Percentiles rank a stretch among this genome's conserved stretches.
phyloP scores from a whole-genome alignment of 2,113 vertebrate species.

The Scortum barcoo region DNA sequence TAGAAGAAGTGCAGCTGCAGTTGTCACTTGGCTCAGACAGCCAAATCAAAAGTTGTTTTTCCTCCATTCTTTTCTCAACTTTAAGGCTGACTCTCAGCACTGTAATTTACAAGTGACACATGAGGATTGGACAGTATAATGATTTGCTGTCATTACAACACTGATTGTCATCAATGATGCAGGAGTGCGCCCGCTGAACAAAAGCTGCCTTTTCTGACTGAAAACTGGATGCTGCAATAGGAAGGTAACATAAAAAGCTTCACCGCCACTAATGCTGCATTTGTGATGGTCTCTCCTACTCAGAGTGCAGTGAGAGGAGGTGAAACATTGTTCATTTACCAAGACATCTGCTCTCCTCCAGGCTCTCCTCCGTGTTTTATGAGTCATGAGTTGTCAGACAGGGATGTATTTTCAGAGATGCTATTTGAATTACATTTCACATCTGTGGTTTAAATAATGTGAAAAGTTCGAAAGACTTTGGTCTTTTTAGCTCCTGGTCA shows the following conservation, averaged over 20 bases:
- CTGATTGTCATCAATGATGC: conserved; percentile 28
- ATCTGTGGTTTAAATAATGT: conserved; percentile 23
- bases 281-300: background rate
- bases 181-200: background rate
- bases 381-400: conserved; percentile 7
- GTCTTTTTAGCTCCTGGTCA: background rate
- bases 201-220: background rate
- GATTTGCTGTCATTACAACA: conserved; percentile 42
- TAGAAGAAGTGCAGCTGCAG: conserved; percentile 34
- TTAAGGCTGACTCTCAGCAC: conserved; percentile 23
- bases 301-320: conserved; percentile 6
- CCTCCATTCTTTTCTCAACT: conserved; percentile 25
- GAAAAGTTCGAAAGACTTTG: background rate
- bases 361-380: conserved; percentile 23
- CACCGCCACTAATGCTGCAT: conserved; percentile 2
- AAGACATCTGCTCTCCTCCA: conserved; percentile 21
- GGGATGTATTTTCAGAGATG: conserved; percentile 5
- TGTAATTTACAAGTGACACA: conserved; percentile 40
- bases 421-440: conserved; percentile 17
- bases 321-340: conserved; percentile 30
- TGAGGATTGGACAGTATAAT: conserved; percentile 34
- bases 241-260: conserved; percentile 5
- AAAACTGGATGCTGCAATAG: conserved; percentile 12
- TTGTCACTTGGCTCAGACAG: conserved; percentile 50
- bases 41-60: conserved; percentile 50